Evolutionary conservation across 2,797 vertebrate genomes (phyloP), one percentile per base, ranked within the genome.

Genomic region (Staurois parvus): DNA sequence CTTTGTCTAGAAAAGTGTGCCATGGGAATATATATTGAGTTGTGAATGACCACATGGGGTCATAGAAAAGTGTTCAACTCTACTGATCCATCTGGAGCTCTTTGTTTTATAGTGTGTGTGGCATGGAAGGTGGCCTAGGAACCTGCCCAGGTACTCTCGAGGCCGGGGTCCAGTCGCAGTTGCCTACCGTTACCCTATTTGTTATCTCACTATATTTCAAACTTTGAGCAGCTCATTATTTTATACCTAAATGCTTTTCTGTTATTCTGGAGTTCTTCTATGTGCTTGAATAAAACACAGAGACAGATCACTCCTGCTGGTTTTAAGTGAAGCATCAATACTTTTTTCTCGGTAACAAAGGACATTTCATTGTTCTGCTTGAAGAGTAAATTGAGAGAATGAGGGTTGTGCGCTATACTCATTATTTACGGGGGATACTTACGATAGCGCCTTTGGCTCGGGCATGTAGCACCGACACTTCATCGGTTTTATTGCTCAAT

Each of bases 361-460:
- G 72, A 40, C 84, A 68, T 75, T 80, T 80, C 77, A 80, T 70
- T 81, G 84, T 81, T 68, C 45, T 76, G 12, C 69, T 80, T 80
- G 42, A 73, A 37, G 48, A 73, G 37, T 37, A 75, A 74, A 85
- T 79, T 72, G 79, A 72, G 34, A 72, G 32, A 79, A 59, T 67
- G 56, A 67, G 69, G 69, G 59, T 40, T 68, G 59, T 73, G 77
- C 64, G 64, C 68, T 15, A 19, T n/a, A 0, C 74, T 84, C 40
- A 48, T 75, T 85, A 85, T 80, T 85, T 85, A 80, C 4, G 78
- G 77, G 59, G 83, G 52, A 76, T 85, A 85, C 62, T 85, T 85
- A 80, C 67, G 74, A 77, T 85, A 72, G 56, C 67, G 62, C 82
- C 48, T 79, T 78, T 84, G 83, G 76, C 75, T 78, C 45, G 75